These are phyloP conservation scores for Entosphenus tridentatus DNA, from an alignment of 2,113 vertebrate genomes.

Conservation along the genomic window DNA sequence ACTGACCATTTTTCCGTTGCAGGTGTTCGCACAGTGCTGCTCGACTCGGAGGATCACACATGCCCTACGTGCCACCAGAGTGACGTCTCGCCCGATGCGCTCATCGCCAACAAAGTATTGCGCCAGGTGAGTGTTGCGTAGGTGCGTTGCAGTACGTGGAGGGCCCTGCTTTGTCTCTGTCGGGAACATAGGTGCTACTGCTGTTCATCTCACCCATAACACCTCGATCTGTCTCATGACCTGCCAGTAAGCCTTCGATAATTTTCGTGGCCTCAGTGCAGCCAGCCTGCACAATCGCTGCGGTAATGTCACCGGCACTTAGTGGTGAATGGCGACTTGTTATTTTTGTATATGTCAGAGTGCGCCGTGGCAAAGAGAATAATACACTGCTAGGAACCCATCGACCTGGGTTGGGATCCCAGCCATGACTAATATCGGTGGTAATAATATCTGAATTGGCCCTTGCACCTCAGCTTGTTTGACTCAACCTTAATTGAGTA, in stretches of 20 bases:
- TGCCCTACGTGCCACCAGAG: slow-evolving; percentile 71
- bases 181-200: no score
- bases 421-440: no score
- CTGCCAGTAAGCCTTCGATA: not conserved
- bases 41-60: slow-evolving; percentile 72
- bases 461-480: no score
- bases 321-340: no score
- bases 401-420: no score
- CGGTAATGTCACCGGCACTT: no score
- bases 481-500: no score
- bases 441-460: no score
- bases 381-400: no score
- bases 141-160: not conserved
- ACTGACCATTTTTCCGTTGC: slow-evolving; percentile 6
- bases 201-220: not conserved
- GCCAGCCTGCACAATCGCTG: not conserved
- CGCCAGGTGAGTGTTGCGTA: slow-evolving; percentile 38
- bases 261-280: no score
- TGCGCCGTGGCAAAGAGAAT: no score
- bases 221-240: not conserved
- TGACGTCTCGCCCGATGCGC: slow-evolving; percentile 68
- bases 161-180: no score
- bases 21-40: slow-evolving; percentile 73
- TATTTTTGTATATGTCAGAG: not conserved
- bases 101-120: slow-evolving; percentile 88